phyloP scores from a whole-genome alignment of 2,113 vertebrate species.

The Marcusenius ussheri region DNA sequence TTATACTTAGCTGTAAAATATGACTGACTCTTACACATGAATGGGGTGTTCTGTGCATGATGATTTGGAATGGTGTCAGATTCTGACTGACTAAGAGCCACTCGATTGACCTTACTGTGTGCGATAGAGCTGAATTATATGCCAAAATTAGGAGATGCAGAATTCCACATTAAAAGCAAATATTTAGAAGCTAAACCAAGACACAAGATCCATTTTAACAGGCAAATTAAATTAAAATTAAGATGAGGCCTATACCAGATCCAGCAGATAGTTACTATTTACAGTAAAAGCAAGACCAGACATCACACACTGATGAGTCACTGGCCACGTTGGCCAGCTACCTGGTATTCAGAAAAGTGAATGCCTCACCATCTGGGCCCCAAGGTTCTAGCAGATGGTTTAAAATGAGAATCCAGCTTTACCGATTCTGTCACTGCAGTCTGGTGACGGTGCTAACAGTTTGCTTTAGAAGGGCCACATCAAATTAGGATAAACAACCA shows the following conservation, averaged over 20 bases:
- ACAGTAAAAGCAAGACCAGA: not conserved
- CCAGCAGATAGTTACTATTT: not conserved
- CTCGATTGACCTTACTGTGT: not conserved
- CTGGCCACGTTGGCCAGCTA: not conserved
- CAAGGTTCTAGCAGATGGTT: not conserved
- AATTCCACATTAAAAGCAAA: not conserved
- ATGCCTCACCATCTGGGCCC: not conserved
- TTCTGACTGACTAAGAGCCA: not conserved
- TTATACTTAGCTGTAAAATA: conserved; percentile 9
- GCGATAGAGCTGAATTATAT: not conserved
- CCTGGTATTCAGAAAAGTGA: conserved; percentile 4
- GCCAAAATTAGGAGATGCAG: not conserved
- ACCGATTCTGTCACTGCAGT: not conserved
- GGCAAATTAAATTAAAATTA: not conserved
- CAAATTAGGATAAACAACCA: not conserved
- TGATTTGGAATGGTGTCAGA: not conserved
- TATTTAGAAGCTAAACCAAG: not conserved
- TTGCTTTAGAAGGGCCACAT: not conserved
- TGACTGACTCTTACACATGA: not conserved
- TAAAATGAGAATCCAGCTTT: not conserved
- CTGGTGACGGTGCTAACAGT: not conserved
- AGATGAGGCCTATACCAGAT: not conserved
- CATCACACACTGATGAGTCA: not conserved
- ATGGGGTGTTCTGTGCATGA: not conserved
- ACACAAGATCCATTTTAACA: not conserved